Evolutionary conservation across 2,113 vertebrate genomes (phyloP).

Genomic region (Gallinago paraguaiae): DNA sequence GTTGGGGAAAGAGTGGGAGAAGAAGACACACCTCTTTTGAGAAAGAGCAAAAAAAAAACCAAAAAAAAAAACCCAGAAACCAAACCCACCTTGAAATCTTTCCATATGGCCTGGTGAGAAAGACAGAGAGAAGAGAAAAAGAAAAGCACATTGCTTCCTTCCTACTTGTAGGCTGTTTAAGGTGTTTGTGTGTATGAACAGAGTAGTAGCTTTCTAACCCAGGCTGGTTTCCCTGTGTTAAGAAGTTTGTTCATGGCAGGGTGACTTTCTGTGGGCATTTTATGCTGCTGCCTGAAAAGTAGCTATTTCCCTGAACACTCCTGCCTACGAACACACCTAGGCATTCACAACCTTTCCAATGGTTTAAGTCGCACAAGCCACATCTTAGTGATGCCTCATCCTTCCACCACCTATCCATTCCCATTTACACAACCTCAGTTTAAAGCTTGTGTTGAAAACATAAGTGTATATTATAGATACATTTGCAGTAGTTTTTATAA

Average conservation of each 20-base stretch:
- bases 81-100: background rate
- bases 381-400: background rate
- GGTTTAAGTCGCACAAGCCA: background rate
- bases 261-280: background rate
- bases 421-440: background rate
- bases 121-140: background rate
- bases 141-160: background rate
- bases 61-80: background rate
- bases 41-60: background rate
- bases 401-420: background rate
- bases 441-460: background rate
- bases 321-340: background rate
- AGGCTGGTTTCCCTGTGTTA: background rate
- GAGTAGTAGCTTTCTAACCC: background rate
- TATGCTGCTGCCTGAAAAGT: background rate
- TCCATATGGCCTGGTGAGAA: slow-evolving; percentile 14
- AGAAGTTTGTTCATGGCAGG: background rate
- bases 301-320: background rate
- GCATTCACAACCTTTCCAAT: background rate
- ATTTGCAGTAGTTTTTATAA: background rate
- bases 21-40: background rate
- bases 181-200: background rate
- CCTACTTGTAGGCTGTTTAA: background rate
- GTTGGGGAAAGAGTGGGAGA: background rate
- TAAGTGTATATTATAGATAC: accelerated